Conservation (phyloP, 2,113 vertebrate genomes). For the Petaurus breviceps region DNA sequence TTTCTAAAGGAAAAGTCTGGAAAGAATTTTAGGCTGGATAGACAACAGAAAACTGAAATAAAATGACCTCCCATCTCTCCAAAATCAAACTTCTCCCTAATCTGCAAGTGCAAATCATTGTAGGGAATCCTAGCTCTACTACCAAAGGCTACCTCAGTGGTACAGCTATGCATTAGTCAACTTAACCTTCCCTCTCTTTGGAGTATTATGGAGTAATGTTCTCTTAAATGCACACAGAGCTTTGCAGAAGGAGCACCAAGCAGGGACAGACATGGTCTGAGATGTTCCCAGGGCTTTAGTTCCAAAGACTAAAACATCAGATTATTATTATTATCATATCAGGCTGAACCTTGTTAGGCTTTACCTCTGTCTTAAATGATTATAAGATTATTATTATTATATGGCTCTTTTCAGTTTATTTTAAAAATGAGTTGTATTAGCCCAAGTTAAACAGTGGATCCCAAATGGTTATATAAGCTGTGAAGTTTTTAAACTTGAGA, state of each 20-base stretch:
- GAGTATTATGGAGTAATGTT: too few species aligned
- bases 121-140: too few species aligned
- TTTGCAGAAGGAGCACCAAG: too few species aligned
- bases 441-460: background rate
- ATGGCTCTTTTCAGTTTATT: background rate
- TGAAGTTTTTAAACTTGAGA: background rate
- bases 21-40: background rate
- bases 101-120: too few species aligned
- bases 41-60: background rate
- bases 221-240: too few species aligned
- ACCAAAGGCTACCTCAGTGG: too few species aligned
- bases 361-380: background rate
- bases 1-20: too few species aligned
- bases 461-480: too few species aligned
- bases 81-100: background rate
- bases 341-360: background rate
- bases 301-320: background rate
- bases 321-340: background rate
- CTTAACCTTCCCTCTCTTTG: too few species aligned
- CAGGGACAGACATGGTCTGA: too few species aligned
- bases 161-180: too few species aligned
- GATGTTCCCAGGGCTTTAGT: background rate
- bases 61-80: background rate
- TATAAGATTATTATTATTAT: too few species aligned
- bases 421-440: background rate